Base-by-base conservation (phyloP, 2,888 invertebrate species). In the Muschampia plurimacula region DNA sequence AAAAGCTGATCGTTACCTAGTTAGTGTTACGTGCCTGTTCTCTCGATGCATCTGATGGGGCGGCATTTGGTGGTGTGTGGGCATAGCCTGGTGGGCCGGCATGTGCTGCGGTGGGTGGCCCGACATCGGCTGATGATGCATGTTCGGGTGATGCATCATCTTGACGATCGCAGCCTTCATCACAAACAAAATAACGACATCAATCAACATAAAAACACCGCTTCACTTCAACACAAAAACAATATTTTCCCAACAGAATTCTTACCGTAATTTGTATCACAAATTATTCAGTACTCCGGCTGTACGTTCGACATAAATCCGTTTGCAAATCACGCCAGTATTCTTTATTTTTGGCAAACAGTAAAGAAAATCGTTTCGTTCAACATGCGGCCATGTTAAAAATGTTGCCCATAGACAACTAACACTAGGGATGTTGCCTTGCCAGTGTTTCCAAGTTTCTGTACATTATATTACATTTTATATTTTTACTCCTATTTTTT, bases 341-440 rank as follows among this genome's bases (percentile, higher is more conserved):
- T 84, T 81, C 85, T 82, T 87, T 86, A 36, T 88, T 92, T 96
- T 72, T 96, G 96, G 96, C 96, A 95, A 96, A 96, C 96, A 96
- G 96, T 96, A 96, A 96, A 96, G 96, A 96, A 96, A 96, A 96
- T 95, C 95, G 95, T 94, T 95, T 95, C 88, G 93, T 96, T 96
- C 96, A 97, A 96, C 97, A 96, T 96, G 97, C 97, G 96, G 97
- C 97, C 97, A 97, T 97, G 96, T 96, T 97, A 96, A 90, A 89
- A 91, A 89, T 90, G 89, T 90, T 90, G 82, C 41, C 46, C 0
- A 36, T 22, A 22, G 22, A 32, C 12, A 22, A 22, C 22, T 22
- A 22, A 22, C 22, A 22, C 22, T 22, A 22, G 6, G 22, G 22
- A 22, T 22, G 22, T 22, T 22, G 22, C 22, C 22, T 55, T 49